Conservation (phyloP, 2,797 vertebrate species). For the Macrochelys suwanniensis region DNA sequence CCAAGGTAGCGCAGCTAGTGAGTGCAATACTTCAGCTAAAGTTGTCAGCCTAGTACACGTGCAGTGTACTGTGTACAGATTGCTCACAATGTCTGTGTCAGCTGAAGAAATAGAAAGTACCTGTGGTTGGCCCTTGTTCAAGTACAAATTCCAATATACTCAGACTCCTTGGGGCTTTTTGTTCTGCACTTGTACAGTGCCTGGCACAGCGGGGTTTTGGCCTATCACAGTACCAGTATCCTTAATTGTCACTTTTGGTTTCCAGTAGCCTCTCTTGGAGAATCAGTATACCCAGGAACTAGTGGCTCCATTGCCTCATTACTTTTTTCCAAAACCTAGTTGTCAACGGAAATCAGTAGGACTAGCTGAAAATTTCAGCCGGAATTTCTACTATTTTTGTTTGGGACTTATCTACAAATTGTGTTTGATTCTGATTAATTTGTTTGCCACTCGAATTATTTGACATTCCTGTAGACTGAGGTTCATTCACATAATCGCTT, state of each 20-base stretch:
- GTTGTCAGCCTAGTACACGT: not conserved
- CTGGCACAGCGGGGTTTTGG: not conserved
- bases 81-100: not conserved
- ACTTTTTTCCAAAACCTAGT: slow-evolving; percentile 46
- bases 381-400: slow-evolving; percentile 37
- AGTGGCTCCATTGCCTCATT: slow-evolving; percentile 49
- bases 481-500: not conserved
- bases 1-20: not conserved
- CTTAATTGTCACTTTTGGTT: slow-evolving; percentile 68
- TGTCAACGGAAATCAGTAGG: slow-evolving; percentile 63
- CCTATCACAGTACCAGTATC: slow-evolving; percentile 31
- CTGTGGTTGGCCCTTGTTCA: not conserved
- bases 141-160: not conserved
- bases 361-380: slow-evolving; percentile 15
- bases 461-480: slow-evolving; percentile 25
- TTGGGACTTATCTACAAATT: slow-evolving; percentile 7
- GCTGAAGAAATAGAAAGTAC: not conserved
- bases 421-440: slow-evolving; percentile 30
- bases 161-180: not conserved
- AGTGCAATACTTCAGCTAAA: not conserved
- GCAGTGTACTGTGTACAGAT: not conserved
- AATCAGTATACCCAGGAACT: slow-evolving; percentile 65
- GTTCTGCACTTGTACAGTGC: not conserved
- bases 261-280: slow-evolving; percentile 67
- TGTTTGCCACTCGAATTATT: not conserved